Conservation (phyloP, 1,140 invertebrate species). For the Bombus polaris region DNA sequence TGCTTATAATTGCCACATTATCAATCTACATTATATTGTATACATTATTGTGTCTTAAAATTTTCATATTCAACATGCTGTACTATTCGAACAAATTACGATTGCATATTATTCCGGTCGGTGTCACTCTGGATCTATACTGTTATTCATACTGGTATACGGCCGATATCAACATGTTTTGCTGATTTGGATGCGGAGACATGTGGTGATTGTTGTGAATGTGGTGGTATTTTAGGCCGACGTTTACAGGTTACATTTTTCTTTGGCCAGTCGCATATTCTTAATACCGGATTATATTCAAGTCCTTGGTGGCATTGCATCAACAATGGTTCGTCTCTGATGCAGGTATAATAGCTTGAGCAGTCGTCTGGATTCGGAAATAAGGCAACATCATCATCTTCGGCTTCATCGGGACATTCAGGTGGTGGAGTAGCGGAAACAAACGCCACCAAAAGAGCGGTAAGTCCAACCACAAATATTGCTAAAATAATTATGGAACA, state of each 20-base stretch:
- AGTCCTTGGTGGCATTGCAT: background rate
- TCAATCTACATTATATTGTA: too few species aligned
- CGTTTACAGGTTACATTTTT: background rate
- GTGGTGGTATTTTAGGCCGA: background rate
- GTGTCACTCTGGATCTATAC: too few species aligned
- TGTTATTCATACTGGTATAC: too few species aligned
- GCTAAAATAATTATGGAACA: background rate
- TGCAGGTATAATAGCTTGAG: background rate
- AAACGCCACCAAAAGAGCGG: background rate
- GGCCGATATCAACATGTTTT: too few species aligned
- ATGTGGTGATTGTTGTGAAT: background rate
- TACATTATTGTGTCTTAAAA: too few species aligned
- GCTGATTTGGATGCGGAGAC: accelerated
- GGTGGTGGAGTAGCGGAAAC: too few species aligned
- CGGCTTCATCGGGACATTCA: background rate
- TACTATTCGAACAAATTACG: too few species aligned
- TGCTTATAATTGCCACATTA: too few species aligned
- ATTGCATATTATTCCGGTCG: too few species aligned
- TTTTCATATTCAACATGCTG: too few species aligned
- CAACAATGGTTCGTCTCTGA: background rate
- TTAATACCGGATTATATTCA: background rate
- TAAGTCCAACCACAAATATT: background rate
- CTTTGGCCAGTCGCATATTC: background rate
- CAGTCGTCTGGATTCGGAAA: conserved; percentile 23
- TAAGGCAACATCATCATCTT: background rate